These are phyloP conservation scores for Psammodynastes pulverulentus DNA, from an alignment of 2,113 vertebrate species.

Conservation along the genomic window DNA sequence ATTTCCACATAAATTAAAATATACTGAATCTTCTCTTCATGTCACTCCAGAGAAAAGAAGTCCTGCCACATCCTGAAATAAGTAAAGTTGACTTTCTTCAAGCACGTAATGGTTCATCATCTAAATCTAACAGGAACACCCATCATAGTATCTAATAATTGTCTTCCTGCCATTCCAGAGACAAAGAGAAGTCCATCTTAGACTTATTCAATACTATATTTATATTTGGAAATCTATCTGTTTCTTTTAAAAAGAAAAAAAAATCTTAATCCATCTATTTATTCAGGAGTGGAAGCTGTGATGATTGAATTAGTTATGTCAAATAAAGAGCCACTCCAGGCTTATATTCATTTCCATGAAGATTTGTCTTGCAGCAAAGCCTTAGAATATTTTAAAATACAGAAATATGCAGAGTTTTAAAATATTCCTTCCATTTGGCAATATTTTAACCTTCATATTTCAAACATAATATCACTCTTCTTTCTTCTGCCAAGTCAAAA, in stretches of 20 bases:
- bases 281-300: background rate
- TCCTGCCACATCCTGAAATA: background rate
- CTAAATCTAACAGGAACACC: background rate
- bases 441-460: background rate
- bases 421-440: background rate
- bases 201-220: background rate
- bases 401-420: background rate
- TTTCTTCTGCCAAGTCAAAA: background rate
- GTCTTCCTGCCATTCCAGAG: background rate
- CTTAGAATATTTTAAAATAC: background rate
- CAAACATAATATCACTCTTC: background rate
- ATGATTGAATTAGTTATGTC: background rate
- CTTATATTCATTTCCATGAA: background rate
- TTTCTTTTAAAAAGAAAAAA: background rate
- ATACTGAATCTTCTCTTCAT: background rate
- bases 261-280: background rate
- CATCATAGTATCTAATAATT: background rate
- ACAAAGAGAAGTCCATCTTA: background rate
- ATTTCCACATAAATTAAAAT: background rate
- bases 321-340: background rate
- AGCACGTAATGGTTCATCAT: background rate
- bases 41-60: background rate
- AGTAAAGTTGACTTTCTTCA: background rate
- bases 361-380: background rate
- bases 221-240: background rate